phyloP scores from a whole-genome alignment of 2,888 invertebrate genomes.

The Pherbina coryleti region DNA sequence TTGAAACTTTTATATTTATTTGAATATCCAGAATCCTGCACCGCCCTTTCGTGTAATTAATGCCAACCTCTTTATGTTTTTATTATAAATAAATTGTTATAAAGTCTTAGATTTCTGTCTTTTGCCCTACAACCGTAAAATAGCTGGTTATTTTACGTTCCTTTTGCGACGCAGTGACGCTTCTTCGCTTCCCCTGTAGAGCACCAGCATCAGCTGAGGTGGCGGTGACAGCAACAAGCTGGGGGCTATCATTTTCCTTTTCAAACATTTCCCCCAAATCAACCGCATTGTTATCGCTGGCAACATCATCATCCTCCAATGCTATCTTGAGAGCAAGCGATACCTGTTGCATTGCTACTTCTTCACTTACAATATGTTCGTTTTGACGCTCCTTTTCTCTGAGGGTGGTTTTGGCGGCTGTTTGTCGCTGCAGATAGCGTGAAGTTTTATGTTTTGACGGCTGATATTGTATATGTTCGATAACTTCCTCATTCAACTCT shows the following conservation, averaged over 20 bases:
- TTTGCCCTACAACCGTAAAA: slow-evolving; percentile 64
- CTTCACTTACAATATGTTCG: background rate
- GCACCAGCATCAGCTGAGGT: slow-evolving; percentile 34
- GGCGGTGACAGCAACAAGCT: slow-evolving; percentile 11
- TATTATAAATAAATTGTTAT: background rate
- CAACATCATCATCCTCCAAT: slow-evolving; percentile 21
- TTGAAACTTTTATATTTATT: background rate
- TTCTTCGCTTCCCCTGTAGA: background rate
- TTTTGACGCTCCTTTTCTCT: background rate
- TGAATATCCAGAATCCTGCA: background rate
- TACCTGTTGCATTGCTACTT: slow-evolving; percentile 48
- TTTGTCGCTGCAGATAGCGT: slow-evolving; percentile 38
- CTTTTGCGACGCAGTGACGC: slow-evolving; percentile 36
- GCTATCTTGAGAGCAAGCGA: slow-evolving; percentile 46
- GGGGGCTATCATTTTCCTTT: slow-evolving; percentile 46
- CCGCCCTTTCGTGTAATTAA: background rate
- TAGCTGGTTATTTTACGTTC: slow-evolving; percentile 63
- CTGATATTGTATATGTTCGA: background rate
- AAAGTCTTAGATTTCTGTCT: slow-evolving; percentile 61
- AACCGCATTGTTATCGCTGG: slow-evolving; percentile 36
- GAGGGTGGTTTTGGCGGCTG: slow-evolving; percentile 32
- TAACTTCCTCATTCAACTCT: slow-evolving; percentile 44
- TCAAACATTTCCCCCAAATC: slow-evolving; percentile 28
- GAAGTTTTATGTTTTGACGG: background rate
- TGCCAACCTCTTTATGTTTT: too few relatives aligned